Evolutionary conservation across 2,113 vertebrate genomes (phyloP).

Genomic region (Ptyas mucosa): DNA sequence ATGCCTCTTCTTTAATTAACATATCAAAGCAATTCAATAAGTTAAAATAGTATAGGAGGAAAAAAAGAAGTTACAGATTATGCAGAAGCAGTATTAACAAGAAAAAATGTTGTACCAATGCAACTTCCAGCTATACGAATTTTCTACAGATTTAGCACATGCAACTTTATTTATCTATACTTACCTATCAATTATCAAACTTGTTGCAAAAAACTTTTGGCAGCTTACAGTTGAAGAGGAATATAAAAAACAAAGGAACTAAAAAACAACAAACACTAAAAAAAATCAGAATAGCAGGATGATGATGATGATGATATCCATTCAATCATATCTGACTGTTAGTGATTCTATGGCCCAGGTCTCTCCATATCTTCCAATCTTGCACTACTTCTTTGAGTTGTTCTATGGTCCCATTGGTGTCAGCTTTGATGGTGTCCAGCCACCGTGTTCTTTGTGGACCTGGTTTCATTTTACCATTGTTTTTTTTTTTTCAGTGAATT

Average conservation of each 20-base stretch:
- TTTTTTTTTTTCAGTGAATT: not conserved
- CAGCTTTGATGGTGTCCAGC: not conserved
- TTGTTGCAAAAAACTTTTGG: not conserved
- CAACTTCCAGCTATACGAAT: not conserved
- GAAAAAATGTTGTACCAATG: no score
- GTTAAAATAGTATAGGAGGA: not conserved
- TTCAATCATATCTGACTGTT: not conserved
- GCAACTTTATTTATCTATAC: not conserved
- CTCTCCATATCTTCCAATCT: not conserved
- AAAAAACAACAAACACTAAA: not conserved
- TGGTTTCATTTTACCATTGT: not conserved
- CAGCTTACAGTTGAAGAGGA: not conserved
- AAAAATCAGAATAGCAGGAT: not conserved
- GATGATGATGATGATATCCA: not conserved
- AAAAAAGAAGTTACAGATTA: no score
- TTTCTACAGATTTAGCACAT: not conserved
- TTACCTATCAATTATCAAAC: not conserved
- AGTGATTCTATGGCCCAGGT: not conserved
- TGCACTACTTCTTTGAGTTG: not conserved
- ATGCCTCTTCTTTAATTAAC: conserved; percentile 3
- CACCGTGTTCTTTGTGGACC: not conserved
- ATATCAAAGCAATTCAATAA: not conserved
- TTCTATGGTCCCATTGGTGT: not conserved
- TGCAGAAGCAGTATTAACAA: not conserved
- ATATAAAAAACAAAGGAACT: not conserved